Conservation (phyloP, 2,113 vertebrate species). For the Pampusana beccarii region DNA sequence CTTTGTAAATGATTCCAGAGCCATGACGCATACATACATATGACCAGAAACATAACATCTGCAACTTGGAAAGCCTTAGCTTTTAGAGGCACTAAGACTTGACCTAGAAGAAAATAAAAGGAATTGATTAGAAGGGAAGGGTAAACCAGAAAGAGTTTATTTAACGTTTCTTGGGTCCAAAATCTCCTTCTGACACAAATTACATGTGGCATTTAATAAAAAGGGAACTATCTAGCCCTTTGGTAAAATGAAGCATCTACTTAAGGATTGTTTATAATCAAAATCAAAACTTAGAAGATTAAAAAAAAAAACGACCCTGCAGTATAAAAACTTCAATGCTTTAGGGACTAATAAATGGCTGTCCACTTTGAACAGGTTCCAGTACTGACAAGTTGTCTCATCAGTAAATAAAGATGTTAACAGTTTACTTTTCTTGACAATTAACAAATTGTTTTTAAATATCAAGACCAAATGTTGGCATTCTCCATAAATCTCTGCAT, state of each 20-base stretch:
- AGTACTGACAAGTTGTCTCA: slow-evolving; percentile 38
- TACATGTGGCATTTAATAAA: not conserved
- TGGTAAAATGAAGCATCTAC: not conserved
- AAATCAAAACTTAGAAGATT: not conserved
- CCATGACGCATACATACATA: rapidly evolving
- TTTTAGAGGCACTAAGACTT: not conserved
- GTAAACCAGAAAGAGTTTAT: not conserved
- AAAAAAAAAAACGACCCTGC: not conserved
- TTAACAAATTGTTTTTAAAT: slow-evolving; percentile 73
- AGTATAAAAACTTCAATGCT: not conserved
- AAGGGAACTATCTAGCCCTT: not conserved
- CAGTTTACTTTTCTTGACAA: slow-evolving; percentile 74
- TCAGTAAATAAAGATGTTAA: slow-evolving; percentile 76
- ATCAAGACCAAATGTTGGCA: slow-evolving; percentile 72
- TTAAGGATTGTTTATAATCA: not conserved
- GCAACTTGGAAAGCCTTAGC: not conserved
- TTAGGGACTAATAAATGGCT: slow-evolving; percentile 49
- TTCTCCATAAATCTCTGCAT: slow-evolving; percentile 58
- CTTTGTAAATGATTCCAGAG: not conserved
- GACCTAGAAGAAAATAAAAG: not conserved
- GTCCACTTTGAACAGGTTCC: slow-evolving; percentile 68
- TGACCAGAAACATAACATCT: not conserved
- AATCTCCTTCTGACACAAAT: not conserved
- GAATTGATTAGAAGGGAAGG: not conserved
- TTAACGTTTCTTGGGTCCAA: not conserved